Conservation (phyloP, 2,113 vertebrate species). For the Dipodomys stephensi region DNA sequence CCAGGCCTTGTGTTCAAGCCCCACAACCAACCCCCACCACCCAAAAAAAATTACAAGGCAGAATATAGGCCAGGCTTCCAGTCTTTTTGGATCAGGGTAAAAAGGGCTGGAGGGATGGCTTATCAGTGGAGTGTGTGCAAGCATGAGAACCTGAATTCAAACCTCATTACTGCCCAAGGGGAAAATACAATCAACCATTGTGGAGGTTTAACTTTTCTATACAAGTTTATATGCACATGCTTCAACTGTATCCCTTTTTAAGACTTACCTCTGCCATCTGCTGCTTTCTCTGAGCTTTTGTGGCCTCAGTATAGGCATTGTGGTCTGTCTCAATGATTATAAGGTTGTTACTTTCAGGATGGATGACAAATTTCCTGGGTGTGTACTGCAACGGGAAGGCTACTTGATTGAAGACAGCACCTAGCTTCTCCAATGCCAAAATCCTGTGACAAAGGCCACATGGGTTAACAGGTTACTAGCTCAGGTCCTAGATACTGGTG, state of each 20-base stretch:
- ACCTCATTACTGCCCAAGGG: not conserved
- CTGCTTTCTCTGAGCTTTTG: slow-evolving; percentile 98
- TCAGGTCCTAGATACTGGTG: not conserved
- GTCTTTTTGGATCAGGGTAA: too few species aligned
- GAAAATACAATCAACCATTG: not conserved
- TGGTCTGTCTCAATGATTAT: slow-evolving; percentile 98
- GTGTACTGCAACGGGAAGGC: slow-evolving; percentile 98
- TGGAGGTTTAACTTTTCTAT: not conserved
- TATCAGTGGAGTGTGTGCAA: too few species aligned
- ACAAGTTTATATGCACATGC: not conserved
- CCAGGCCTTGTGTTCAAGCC: too few species aligned
- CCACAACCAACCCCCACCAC: too few species aligned
- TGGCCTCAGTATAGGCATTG: slow-evolving; percentile 98
- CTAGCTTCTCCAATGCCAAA: slow-evolving; percentile 98
- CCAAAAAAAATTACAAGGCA: too few species aligned
- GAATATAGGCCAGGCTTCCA: too few species aligned
- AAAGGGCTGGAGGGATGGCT: too few species aligned
- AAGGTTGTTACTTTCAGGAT: slow-evolving; percentile 97
- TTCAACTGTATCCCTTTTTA: not conserved
- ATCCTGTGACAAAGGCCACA: slow-evolving; percentile 88
- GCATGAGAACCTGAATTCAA: not conserved
- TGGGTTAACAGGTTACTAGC: not conserved
- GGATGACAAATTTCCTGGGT: slow-evolving; percentile 98
- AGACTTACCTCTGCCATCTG: slow-evolving; percentile 97
- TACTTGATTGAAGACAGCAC: slow-evolving; percentile 99